These are phyloP conservation scores for Heterotilapia buettikoferi DNA, from an alignment of 2,113 vertebrate species.

Conservation along the genomic window DNA sequence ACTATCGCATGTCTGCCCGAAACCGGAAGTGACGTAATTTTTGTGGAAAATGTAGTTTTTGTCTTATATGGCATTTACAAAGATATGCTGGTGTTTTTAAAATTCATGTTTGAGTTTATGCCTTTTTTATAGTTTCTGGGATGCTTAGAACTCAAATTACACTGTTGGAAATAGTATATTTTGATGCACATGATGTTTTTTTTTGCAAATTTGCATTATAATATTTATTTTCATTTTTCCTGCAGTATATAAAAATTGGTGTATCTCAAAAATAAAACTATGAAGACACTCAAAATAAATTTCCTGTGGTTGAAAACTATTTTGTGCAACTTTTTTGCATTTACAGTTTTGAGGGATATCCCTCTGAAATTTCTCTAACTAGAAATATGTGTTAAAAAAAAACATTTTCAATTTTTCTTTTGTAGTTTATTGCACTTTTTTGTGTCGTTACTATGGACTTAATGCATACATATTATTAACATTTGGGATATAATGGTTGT, in stretches of 20 bases:
- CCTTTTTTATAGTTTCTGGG: not conserved
- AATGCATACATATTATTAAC: not conserved
- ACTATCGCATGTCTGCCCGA: not conserved
- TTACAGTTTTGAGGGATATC: not conserved
- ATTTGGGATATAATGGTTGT: not conserved
- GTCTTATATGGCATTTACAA: not conserved
- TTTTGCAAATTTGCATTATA: not conserved
- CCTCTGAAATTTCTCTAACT: not conserved
- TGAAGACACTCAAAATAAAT: not conserved
- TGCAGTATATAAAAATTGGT: not conserved
- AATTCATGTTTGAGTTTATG: not conserved
- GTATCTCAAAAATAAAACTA: not conserved
- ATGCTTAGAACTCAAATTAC: not conserved
- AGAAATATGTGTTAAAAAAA: not conserved
- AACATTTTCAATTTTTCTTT: not conserved
- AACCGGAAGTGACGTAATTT: not conserved
- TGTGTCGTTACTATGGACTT: not conserved
- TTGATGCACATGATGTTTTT: fast-evolving
- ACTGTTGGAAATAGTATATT: not conserved
- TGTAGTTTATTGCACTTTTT: not conserved
- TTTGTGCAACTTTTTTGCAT: not conserved
- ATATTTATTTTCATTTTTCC: not conserved
- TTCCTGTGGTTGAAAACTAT: not conserved
- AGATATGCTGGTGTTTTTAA: not conserved
- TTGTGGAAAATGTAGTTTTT: not conserved